phyloP scores from a whole-genome alignment of 2,113 vertebrate species.

The Fregetta grallaria region DNA sequence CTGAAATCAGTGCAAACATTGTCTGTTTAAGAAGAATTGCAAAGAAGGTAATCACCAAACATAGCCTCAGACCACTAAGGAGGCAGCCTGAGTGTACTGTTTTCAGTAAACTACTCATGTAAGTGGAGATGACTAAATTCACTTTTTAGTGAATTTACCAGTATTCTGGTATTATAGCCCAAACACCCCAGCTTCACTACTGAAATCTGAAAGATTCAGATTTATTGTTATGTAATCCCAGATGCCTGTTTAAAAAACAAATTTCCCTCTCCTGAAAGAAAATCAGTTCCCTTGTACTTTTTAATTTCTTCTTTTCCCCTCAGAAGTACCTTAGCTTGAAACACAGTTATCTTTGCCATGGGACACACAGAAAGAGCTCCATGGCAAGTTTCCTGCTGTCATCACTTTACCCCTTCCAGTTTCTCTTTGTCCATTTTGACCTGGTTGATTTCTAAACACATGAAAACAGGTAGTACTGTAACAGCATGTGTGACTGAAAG shows the following conservation, averaged over 20 bases:
- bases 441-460: neutral
- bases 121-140: neutral
- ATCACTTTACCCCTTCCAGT: neutral
- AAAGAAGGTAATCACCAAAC: neutral
- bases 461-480: neutral
- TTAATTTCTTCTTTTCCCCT: neutral
- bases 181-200: neutral
- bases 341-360: neutral
- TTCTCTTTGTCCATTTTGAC: neutral
- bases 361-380: neutral
- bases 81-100: no score
- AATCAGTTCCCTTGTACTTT: fast-evolving
- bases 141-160: no score
- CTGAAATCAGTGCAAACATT: neutral
- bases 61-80: neutral
- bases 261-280: neutral
- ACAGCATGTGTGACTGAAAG: neutral
- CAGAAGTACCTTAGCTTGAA: neutral
- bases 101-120: neutral
- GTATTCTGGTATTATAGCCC: neutral
- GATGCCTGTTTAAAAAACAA: neutral
- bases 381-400: neutral
- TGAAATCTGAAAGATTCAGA: neutral
- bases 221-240: neutral
- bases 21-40: neutral